Evolutionary conservation across 2,113 vertebrate genomes (phyloP), one percentile per base, ranked within the genome.

Genomic region (Chaenogobius annularis): DNA sequence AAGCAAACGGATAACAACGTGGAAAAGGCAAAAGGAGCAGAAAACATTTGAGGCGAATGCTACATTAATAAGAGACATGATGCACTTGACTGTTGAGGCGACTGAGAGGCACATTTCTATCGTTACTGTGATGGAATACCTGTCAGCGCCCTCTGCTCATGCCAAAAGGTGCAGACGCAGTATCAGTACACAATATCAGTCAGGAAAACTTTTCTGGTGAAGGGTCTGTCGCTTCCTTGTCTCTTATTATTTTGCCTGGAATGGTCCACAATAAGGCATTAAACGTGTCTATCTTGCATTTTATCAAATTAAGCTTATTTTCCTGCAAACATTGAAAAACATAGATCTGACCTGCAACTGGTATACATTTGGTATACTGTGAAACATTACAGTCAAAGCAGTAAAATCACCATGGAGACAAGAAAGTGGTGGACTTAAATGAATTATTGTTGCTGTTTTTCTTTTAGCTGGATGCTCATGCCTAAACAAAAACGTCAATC

Each of bases 31-130:
- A 72, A 73, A 75, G 78, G 69, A 86, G 78, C 73, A 76, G 86
- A 86, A 76, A 47, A 72, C 83, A 88, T 89, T 80, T 84, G 80
- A 64, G 68, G 58, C 17, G 69, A 88, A 78, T 64, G 82, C 82
- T 70, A 67, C 85, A 85, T 86, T 83, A 88, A 84, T 84, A 83
- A 82, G 77, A 46, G 70, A 50, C 67, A 83, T 69, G 70, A 75
- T 52, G 77, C 79, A 86, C 75, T 78, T 61, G 81, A 82, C 73
- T 66, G 72, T 74, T 70, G 72, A 63, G 52, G 59, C 62, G 47
- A 68, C 79, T 73, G 79, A 78, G 69, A 88, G 84, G 62, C 73
- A 62, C 83, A 79, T 84, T 77, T 66, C 66, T 80, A 79, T 90
- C 80, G 1, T 22, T 37, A 44, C 69, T 75, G 66, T 86, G 86